Base-by-base conservation (phyloP, 2,888 invertebrate genomes). In the Himalopsyche anomala region DNA sequence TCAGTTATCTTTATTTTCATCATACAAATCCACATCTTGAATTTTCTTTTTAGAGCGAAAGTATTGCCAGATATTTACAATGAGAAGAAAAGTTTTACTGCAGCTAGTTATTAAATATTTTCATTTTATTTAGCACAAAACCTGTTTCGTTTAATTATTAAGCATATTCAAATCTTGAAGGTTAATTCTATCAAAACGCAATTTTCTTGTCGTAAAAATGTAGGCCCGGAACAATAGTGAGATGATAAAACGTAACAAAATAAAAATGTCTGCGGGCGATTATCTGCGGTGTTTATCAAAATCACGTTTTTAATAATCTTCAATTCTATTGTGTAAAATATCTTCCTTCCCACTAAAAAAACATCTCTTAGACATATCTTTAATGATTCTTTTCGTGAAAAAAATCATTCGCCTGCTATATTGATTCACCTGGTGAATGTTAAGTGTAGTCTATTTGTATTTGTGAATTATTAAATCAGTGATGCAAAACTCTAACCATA, bases 221-320 rank as follows among this genome's bases (percentile, higher is more conserved):
- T 74, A 12, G 0, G 12, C 36, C 19, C 74, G 15, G 36, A 15
- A 74, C 74, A 74, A 74, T 74, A 19, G 36, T 74, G 15, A 12
- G 38, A 28, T 9, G 62, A 0, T 74, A 8, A 74, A 74, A 28
- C 28, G 38, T 12, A 74, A 36, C 74, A 38, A 74, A 38, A 74
- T 74, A 36, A 74, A 19, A 74, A 74, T 69, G 28, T 69, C 69
- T 69, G 12, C 3, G 9, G 17, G 69, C 69, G 4, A 74, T 38
- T 38, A 74, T 74, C 38, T 36, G 74, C 36, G 28, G 74, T 74
- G 28, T 74, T 74, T 74, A 74, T 74, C 74, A 74, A 38, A 74
- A 74, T 74, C 74, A 74, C 74, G 74, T 36, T 74, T 74, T 74
- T 74, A 74, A 74, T 38, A 74, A 74, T 74, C 74, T 5, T 74